These are phyloP conservation scores for Novumbra hubbsi DNA, from an alignment of 2,797 vertebrate genomes.

Conservation along the genomic window DNA sequence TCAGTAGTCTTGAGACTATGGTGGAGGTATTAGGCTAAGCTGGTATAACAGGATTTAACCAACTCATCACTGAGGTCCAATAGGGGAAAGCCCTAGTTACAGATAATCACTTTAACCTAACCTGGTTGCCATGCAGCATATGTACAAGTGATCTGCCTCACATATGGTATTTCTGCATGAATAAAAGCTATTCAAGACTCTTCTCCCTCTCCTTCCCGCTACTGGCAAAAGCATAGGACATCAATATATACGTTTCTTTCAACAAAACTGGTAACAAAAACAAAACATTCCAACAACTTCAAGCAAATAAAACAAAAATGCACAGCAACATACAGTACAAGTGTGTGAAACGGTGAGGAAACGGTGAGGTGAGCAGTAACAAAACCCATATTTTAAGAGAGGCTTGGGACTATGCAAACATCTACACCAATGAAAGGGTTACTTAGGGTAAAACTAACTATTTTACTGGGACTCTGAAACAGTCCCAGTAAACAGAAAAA, in stretches of 20 bases:
- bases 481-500: background rate
- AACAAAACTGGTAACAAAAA: constrained; percentile 22
- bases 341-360: constrained; percentile 34
- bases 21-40: constrained; percentile 15
- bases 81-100: constrained; percentile 19
- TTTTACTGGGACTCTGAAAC: too few relatives aligned
- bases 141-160: background rate
- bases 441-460: background rate
- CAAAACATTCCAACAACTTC: constrained; percentile 31
- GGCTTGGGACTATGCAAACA: background rate
- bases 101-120: constrained; percentile 25
- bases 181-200: constrained; percentile 26
- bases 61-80: constrained; percentile 24
- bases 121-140: constrained; percentile 16
- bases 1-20: constrained; percentile 12
- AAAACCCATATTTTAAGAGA: background rate
- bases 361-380: constrained; percentile 29
- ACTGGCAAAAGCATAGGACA: constrained; percentile 55
- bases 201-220: constrained; percentile 41
- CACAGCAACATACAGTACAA: constrained; percentile 43
- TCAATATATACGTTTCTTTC: constrained; percentile 48
- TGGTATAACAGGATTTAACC: constrained; percentile 28
- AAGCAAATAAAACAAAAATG: constrained; percentile 51
- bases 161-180: background rate
- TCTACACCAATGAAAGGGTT: background rate